Conservation (phyloP, 2,797 vertebrate species). For the Petrocephalus schoutedeni region DNA sequence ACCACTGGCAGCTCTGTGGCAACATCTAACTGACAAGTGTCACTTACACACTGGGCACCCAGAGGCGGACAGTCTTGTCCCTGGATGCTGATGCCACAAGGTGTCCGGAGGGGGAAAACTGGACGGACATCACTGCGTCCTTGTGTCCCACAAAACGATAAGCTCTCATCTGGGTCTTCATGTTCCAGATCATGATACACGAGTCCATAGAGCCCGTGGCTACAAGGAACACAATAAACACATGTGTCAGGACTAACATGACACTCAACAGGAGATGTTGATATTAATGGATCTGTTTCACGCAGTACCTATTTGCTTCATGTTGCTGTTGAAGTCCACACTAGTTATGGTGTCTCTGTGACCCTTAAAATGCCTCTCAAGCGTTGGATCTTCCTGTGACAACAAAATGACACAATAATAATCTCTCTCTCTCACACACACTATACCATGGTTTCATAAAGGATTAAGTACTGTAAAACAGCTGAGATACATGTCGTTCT, state of each 20-base stretch:
- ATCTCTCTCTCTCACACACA: not conserved
- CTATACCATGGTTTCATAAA: not conserved
- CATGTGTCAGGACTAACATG: not conserved
- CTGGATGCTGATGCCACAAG: slow-evolving; percentile 86
- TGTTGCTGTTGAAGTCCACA: slow-evolving; percentile 81
- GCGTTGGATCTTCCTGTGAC: slow-evolving; percentile 77
- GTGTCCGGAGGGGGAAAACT: slow-evolving; percentile 92
- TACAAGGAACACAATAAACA: slow-evolving; percentile 39
- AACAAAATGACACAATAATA: not conserved
- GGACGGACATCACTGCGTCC: slow-evolving; percentile 77
- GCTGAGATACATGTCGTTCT: not conserved
- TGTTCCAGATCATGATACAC: slow-evolving; percentile 89
- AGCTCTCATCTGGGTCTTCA: slow-evolving; percentile 84
- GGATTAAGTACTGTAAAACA: not conserved
- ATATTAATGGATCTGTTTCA: not conserved
- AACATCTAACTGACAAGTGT: not conserved
- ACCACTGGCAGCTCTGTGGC: not conserved
- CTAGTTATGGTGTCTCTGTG: slow-evolving; percentile 83
- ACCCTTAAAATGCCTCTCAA: slow-evolving; percentile 86
- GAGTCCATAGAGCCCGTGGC: slow-evolving; percentile 87
- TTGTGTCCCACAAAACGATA: slow-evolving; percentile 90
- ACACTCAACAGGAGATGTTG: not conserved
- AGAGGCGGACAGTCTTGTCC: slow-evolving; percentile 91
- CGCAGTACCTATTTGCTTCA: slow-evolving; percentile 80
- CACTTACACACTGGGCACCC: slow-evolving; percentile 87